A percentile compares a stretch with the other conserved stretches of the same genome.
These are phyloP conservation scores for Drosophila suzukii DNA, from an alignment of 1,140 invertebrate species.

Conservation along the genomic window DNA sequence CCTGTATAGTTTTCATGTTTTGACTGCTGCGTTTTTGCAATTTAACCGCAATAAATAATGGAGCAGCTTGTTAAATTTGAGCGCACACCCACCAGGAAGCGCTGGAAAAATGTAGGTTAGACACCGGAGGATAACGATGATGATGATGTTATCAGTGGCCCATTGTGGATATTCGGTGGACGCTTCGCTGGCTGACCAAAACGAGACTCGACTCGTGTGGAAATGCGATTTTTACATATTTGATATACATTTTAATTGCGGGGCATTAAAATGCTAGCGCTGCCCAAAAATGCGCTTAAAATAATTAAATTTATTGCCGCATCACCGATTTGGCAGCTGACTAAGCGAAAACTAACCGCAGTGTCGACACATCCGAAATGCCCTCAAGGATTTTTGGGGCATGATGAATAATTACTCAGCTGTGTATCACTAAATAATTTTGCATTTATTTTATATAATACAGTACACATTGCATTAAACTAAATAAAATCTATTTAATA, in stretches of 20 bases:
- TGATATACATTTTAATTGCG: slow-evolving; percentile 50
- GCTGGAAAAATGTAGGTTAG: slow-evolving; percentile 46
- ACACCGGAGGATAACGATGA: slow-evolving; percentile 30
- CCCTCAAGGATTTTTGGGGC: not conserved
- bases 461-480: slow-evolving; percentile 81
- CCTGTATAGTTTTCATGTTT: slow-evolving; percentile 25
- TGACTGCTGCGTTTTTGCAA: slow-evolving; percentile 61
- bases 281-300: slow-evolving; percentile 40
- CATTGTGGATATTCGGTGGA: slow-evolving; percentile 18
- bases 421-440: slow-evolving; percentile 77
- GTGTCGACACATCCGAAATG: slow-evolving; percentile 12
- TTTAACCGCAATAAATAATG: slow-evolving; percentile 69
- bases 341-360: slow-evolving; percentile 46
- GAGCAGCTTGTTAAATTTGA: slow-evolving; percentile 62
- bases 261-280: slow-evolving; percentile 31
- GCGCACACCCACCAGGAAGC: slow-evolving; percentile 23
- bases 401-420: slow-evolving; percentile 8
- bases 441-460: slow-evolving; percentile 83
- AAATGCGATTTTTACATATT: slow-evolving; percentile 47
- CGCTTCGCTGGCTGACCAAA: slow-evolving; percentile 19
- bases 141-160: slow-evolving; percentile 26
- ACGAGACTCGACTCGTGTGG: slow-evolving; percentile 4
- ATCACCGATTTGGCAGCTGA: slow-evolving; percentile 40
- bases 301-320: slow-evolving; percentile 51
- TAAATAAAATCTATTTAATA: slow-evolving; percentile 77